phyloP scores from a whole-genome alignment of 2,888 invertebrate genomes.

The Cheilosia vernalis region DNA sequence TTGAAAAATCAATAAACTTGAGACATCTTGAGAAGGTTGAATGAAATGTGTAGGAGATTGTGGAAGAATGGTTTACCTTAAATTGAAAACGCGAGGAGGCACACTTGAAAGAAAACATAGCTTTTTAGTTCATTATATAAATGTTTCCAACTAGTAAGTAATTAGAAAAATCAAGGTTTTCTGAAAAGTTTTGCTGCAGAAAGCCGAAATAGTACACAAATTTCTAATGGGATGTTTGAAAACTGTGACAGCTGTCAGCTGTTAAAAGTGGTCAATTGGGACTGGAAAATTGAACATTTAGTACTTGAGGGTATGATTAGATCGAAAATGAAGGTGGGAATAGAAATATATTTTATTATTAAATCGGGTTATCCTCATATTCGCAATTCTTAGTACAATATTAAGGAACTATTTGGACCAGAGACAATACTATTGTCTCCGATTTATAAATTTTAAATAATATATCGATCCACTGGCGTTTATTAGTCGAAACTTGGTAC shows the following conservation, averaged over 20 bases:
- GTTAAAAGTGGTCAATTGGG: conserved; percentile 12
- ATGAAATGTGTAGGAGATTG: background rate
- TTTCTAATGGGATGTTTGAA: conserved; percentile 21
- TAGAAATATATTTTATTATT: too few species aligned
- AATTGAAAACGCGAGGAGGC: conserved; percentile 77
- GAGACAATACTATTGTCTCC: too few species aligned
- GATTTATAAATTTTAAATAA: too few species aligned
- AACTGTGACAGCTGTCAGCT: conserved; percentile 19
- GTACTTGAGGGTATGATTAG: conserved; percentile 17
- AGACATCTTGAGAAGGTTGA: background rate
- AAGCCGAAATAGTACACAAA: conserved; percentile 55
- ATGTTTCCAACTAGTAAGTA: conserved; percentile 6
- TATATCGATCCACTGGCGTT: too few species aligned
- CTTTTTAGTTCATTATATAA: conserved; percentile 60
- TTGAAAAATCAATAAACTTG: conserved; percentile 79
- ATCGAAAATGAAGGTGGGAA: too few species aligned
- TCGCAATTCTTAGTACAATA: too few species aligned
- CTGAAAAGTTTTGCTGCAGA: background rate
- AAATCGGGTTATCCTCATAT: too few species aligned
- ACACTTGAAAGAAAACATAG: conserved; percentile 76
- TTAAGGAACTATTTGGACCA: too few species aligned
- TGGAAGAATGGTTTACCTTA: conserved; percentile 74
- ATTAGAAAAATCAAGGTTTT: conserved; percentile 18
- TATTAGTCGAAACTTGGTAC: too few species aligned
- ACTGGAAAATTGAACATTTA: background rate